Evolutionary conservation across 2,113 vertebrate species (phyloP).

Genomic region (Petrocephalus microphthalmus): DNA sequence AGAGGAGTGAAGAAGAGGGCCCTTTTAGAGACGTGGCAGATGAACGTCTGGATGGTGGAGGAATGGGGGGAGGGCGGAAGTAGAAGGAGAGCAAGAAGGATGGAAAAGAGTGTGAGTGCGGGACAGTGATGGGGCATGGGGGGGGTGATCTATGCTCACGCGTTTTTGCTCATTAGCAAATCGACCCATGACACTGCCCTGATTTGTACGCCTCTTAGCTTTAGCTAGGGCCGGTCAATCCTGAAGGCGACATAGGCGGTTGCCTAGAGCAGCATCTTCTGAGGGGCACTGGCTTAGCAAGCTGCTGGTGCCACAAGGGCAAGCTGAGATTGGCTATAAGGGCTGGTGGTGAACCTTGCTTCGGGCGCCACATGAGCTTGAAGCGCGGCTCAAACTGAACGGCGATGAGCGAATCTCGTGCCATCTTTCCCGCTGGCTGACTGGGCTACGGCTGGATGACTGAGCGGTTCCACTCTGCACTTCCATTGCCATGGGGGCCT

Average conservation of each 20-base stretch:
- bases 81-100: background rate
- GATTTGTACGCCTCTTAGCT: background rate
- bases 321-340: background rate
- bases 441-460: background rate
- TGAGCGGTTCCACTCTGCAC: background rate
- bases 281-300: background rate
- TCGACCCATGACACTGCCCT: background rate
- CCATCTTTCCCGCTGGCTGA: background rate
- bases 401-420: background rate
- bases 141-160: background rate
- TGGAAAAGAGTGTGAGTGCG: background rate
- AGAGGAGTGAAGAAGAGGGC: background rate
- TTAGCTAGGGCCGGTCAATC: background rate
- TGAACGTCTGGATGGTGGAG: conserved; percentile 2
- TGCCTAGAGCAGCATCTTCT: background rate
- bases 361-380: background rate
- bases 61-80: background rate
- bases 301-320: too few relatives aligned
- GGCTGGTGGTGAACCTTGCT: background rate
- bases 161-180: background rate
- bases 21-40: background rate
- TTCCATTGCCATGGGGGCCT: background rate
- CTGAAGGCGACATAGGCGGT: background rate
- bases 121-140: background rate
- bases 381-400: background rate